Evolutionary conservation across 2,888 invertebrate genomes (phyloP).

Genomic region (Calameuta idolon): DNA sequence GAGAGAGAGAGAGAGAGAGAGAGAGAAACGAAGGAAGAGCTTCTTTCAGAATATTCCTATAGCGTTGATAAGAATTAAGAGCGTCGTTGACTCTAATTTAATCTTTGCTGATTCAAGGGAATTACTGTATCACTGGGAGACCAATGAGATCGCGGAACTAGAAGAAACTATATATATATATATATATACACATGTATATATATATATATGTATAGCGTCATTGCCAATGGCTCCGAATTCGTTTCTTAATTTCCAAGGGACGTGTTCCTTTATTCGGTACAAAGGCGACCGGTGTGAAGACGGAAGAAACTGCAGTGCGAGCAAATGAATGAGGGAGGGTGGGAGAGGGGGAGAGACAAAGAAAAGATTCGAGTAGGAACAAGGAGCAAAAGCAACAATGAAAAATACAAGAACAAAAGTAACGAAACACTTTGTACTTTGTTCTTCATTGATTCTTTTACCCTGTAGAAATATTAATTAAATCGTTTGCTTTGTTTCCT

Average conservation of each 20-base stretch:
- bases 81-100: not conserved
- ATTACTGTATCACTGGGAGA: not conserved
- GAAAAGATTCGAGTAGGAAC: slow-evolving; percentile 2
- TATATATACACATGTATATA: too few relatives aligned
- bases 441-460: not conserved
- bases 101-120: not conserved
- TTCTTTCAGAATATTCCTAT: not conserved
- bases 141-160: not conserved
- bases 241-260: not conserved
- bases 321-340: slow-evolving; percentile 7
- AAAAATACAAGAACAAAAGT: not conserved
- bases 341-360: not conserved
- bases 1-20: too few relatives aligned
- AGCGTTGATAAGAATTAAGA: not conserved
- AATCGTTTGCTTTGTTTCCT: not conserved
- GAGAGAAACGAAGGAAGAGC: not conserved
- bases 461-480: not conserved
- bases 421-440: not conserved
- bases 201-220: not conserved
- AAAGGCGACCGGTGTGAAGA: not conserved
- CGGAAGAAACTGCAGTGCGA: not conserved
- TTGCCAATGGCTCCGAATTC: not conserved
- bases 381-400: not conserved
- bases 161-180: not conserved
- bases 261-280: not conserved